These are phyloP conservation scores for Cremastinae sp. DNA, from an alignment of 2,888 invertebrate species.

Conservation along the genomic window DNA sequence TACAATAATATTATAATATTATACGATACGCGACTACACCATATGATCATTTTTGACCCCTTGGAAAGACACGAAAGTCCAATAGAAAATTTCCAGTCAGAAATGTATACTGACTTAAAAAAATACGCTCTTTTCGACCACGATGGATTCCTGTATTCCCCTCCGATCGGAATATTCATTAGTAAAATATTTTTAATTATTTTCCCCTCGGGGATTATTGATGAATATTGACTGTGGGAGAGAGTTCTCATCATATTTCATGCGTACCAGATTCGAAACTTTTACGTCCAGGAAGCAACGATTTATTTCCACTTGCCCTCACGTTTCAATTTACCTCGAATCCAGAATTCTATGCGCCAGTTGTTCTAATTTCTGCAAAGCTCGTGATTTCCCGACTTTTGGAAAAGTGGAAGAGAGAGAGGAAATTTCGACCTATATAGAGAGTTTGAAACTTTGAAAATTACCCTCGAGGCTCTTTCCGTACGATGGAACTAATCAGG, in stretches of 20 bases:
- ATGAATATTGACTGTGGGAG: too few species aligned
- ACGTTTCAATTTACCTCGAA: conserved; percentile 31
- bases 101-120: neutral
- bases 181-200: too few species aligned
- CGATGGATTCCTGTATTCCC: too few species aligned
- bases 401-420: neutral
- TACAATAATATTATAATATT: too few species aligned
- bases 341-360: conserved; percentile 30
- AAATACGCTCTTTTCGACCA: too few species aligned
- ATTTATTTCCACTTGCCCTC: neutral
- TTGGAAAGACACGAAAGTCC: conserved; percentile 29
- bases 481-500: conserved; percentile 53
- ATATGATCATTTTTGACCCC: conserved; percentile 27
- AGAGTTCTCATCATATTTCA: neutral
- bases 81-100: conserved; percentile 16
- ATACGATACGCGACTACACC: neutral
- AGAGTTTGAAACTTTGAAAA: conserved; percentile 39
- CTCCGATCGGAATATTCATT: too few species aligned
- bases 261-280: neutral
- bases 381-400: conserved; percentile 28
- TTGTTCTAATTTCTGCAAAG: conserved; percentile 51
- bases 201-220: too few species aligned
- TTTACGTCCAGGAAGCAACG: conserved; percentile 5
- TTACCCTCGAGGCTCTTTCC: neutral
- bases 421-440: conserved; percentile 6